A percentile compares a stretch with the other conserved stretches of the same genome.
phyloP scores from a whole-genome alignment of 2,113 vertebrate genomes.

The Vidua chalybeata region DNA sequence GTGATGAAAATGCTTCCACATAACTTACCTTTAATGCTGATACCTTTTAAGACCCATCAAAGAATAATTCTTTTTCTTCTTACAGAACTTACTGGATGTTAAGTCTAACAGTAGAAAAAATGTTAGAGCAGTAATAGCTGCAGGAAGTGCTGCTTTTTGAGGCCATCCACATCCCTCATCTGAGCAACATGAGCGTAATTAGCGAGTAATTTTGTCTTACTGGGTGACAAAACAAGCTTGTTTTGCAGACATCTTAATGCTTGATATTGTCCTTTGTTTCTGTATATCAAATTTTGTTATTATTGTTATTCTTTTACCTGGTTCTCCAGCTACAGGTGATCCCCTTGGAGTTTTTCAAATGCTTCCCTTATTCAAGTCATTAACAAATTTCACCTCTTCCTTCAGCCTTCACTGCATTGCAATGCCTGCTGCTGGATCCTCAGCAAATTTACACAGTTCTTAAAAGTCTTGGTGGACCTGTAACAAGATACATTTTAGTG shows the following conservation, averaged over 20 bases:
- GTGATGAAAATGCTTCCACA: neutral
- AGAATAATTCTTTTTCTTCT: neutral
- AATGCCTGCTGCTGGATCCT: neutral
- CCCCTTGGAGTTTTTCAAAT: neutral
- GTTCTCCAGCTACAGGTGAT: neutral
- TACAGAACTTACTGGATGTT: neutral
- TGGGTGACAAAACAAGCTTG: neutral
- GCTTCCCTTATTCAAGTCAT: neutral
- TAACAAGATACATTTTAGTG: neutral
- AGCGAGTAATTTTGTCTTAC: constrained; percentile 22
- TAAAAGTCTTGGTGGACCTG: neutral
- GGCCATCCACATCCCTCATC: neutral
- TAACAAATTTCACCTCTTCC: neutral
- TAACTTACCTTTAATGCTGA: neutral
- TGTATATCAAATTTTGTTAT: neutral
- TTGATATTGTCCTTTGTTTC: neutral
- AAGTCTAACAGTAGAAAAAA: neutral
- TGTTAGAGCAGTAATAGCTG: neutral
- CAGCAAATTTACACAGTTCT: neutral
- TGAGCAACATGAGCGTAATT: neutral
- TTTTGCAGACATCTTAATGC: neutral
- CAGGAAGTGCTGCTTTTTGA: neutral
- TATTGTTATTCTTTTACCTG: neutral
- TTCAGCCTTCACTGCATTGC: neutral
- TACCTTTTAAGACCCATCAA: neutral